Base-by-base conservation (phyloP, 2,113 vertebrate genomes). In the Corvus moneduloides region DNA sequence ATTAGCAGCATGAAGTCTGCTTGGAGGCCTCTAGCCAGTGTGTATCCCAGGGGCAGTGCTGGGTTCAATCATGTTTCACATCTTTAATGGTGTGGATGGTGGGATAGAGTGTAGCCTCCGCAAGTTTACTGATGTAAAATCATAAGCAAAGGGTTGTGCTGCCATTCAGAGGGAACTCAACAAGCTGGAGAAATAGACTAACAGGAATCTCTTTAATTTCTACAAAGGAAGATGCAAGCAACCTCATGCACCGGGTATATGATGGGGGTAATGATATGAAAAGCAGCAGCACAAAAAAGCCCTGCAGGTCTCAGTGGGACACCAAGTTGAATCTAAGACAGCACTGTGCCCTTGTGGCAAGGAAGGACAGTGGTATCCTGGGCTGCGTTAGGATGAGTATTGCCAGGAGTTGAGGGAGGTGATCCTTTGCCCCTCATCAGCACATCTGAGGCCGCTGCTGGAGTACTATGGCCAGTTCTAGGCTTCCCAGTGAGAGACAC, bases 231-330 rank as follows among this genome's bases (percentile, higher is more conserved):
- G 37, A 17, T 37, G 21, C 15, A 15, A 44, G 8, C 9, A 43
- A 8, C 4, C 11, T 37, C 17, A 7, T 58, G 28, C 3, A 35
- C 10, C 3, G 16, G 28, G 4, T 46, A 23, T 2, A 0, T 43
- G 12, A 20, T 85, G 14, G 22, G 39, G 6, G 6, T 69, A 44
- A 55, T 4, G 6, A 20, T 11, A 27, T n/a, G 23, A 30, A 61
- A 78, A 78, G 20, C 11, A 41, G 7, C 48, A 61, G 28, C 39
- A 13, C 19, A 35, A 44, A 39, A 74, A 52, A 32, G 9, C 18
- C 11, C 6, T 55, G 11, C 1, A 3, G 14, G 12, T 87, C 32
- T 30, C 16, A 7, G 13, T 69, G 19, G 28, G 10, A 54, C 35
- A 44, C 4, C 4, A 56, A 43, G 16, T 9, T 88, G 41, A 33